These are phyloP conservation scores for Octopus sinensis DNA, from an alignment of 1,140 invertebrate species.

Conservation along the genomic window DNA sequence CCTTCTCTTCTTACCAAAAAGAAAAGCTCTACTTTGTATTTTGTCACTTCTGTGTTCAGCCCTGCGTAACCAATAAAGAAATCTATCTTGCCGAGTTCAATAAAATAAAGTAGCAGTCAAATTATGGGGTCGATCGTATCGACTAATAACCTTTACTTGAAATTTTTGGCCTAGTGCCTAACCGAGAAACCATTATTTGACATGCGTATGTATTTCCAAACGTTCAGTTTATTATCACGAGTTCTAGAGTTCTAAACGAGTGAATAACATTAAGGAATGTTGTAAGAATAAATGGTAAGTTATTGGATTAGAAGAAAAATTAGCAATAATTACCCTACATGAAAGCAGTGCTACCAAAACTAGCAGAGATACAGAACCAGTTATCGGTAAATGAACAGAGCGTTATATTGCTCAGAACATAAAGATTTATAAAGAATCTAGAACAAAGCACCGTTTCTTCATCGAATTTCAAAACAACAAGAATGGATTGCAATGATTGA, in stretches of 20 bases:
- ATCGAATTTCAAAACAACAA: neutral
- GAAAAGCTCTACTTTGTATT: too few species aligned
- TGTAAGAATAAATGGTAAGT: neutral
- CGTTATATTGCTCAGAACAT: neutral
- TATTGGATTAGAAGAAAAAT: slow-evolving; percentile 8
- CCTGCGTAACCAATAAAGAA: too few species aligned
- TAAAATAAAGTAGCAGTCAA: too few species aligned
- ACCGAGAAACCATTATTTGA: neutral
- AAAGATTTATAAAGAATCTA: neutral
- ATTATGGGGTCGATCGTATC: too few species aligned
- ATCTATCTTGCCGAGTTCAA: too few species aligned
- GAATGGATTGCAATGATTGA: slow-evolving; percentile 2
- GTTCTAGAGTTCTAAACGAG: neutral
- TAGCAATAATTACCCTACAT: neutral
- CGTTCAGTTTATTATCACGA: neutral
- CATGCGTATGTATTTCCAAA: neutral
- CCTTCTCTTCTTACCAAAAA: too few species aligned
- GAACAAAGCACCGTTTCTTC: neutral
- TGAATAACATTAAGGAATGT: neutral
- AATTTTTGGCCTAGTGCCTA: too few species aligned
- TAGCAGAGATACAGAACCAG: neutral
- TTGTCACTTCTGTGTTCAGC: too few species aligned
- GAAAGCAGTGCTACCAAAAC: neutral
- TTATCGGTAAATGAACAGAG: neutral
- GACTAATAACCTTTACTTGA: too few species aligned